Base-by-base conservation (phyloP, 2,113 vertebrate species). In the Pseudopipra pipra region DNA sequence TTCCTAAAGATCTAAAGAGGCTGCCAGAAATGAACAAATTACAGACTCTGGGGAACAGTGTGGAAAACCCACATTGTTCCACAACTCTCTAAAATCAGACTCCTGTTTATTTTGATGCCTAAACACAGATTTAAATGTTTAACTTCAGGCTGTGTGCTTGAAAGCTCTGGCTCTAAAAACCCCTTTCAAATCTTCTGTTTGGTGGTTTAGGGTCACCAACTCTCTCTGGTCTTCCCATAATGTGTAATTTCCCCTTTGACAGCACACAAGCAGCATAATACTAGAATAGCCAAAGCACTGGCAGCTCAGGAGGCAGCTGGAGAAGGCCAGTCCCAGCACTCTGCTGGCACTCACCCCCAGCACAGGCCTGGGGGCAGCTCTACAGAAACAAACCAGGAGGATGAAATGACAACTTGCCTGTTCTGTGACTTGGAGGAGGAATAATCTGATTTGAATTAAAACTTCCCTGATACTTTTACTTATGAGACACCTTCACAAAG, bases 21-120 rank as follows among this genome's bases (percentile, higher is more conserved):
- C 39, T 92, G 62, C 54, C 74, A 94, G 56, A 75, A 91, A 66
- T 8, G 1, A 95, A 85, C 3, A 46, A n/a, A 85, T 72, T 75
- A 66, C 52, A 89, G 44, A 23, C 66, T 56, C 81, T 75, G 30
- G 37, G 31, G 71, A 88, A 55, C 9, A 55, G 20, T 39, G 78
- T 94, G 81, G 77, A 89, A 94, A 89, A 61, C 31, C 10, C 0
- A 0, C 59, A 37, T 35, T 74, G 68, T 75, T 87, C 70, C 28
- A 79, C 43, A 78, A 28, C 37, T 92, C 70, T 86, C 84, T 71
- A 78, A 92, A 91, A 85, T 59, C 47, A 89, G 65, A 43, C 30
- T 25, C 43, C 23, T 85, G 33, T 85, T 92, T 86, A 90, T 90
- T 89, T 75, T 75, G 74, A 85, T 94, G 62, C 44, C 58, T 91